Base-by-base conservation (phyloP, 1,140 invertebrate species). In the Octopus bimaculoides region DNA sequence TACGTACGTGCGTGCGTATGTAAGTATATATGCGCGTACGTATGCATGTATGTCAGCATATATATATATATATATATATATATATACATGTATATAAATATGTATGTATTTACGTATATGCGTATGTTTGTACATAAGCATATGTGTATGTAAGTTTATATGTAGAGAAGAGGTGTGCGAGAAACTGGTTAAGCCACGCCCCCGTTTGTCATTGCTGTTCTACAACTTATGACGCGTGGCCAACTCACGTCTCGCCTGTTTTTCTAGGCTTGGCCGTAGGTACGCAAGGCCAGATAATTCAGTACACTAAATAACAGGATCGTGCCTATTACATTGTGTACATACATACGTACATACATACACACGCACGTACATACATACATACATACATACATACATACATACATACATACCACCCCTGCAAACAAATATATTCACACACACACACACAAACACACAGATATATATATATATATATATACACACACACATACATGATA, bases 311-410 rank as follows among this genome's bases (percentile, higher is more conserved):
- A 41, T 41, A 41, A 41, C 26, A 41, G 26, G 26, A 26, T 71
- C 8, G 26, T 71, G n/a, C 52, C 52, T 20, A 20, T 6, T 20
- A 75, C 17, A 20, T 75, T 75, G 14, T 75, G 74, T 20, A 75
- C 74, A 75, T 75, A 75, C 41, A 75, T 75, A 75, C 41, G 41
- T 75, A 75, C 41, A 75, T 75, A 75, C 41, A 75, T 75, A 75
- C 41, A 75, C 12, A 75, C 20, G 4, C 4, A 75, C 20, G 4
- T 75, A 75, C 20, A 75, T 75, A 75, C 20, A 75, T 75, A 75
- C 20, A 75, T 75, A 75, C 20, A 75, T 75, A 75, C 20, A 75
- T 75, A 75, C 20, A 75, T 26, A 75, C 73, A 75, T 75, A 61
- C 17, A 61, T 61, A 61, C 17, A 3, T 61, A 61, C 17, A 61